Conservation (phyloP, 2,113 vertebrate species). For the Mandrillus leucophaeus region DNA sequence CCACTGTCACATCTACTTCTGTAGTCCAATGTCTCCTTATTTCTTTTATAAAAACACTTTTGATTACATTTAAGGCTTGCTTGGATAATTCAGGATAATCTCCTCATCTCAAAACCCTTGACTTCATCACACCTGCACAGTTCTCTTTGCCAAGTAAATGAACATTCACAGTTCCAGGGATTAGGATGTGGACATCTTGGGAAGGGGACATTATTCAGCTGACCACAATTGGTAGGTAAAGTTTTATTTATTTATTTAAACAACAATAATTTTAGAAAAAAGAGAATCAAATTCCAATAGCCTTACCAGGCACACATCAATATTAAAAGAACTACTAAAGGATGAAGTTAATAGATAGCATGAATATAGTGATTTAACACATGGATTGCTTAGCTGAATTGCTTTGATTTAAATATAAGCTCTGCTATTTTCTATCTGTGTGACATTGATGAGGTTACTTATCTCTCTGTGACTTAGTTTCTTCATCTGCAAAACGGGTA, state of each 20-base stretch:
- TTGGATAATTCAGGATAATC: not conserved
- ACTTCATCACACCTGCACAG: not conserved
- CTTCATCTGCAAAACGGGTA: not conserved
- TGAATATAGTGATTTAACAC: not conserved
- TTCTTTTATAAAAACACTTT: not conserved
- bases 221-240: not conserved
- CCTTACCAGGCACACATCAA: not conserved
- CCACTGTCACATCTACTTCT: not conserved
- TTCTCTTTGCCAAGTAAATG: not conserved
- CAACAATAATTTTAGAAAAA: not conserved
- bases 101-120: not conserved
- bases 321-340: not conserved
- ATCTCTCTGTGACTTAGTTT: not conserved
- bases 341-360: not conserved
- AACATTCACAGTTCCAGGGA: not conserved
- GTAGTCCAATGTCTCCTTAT: not conserved
- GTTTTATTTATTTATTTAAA: not conserved
- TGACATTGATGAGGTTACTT: not conserved
- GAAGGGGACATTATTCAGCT: not conserved
- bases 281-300: not conserved
- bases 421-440: not conserved
- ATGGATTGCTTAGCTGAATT: not conserved
- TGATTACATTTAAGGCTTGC: not conserved
- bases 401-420: constrained; percentile 4
- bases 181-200: not conserved